Conservation (phyloP, 2,797 vertebrate genomes). For the Betta splendens region DNA sequence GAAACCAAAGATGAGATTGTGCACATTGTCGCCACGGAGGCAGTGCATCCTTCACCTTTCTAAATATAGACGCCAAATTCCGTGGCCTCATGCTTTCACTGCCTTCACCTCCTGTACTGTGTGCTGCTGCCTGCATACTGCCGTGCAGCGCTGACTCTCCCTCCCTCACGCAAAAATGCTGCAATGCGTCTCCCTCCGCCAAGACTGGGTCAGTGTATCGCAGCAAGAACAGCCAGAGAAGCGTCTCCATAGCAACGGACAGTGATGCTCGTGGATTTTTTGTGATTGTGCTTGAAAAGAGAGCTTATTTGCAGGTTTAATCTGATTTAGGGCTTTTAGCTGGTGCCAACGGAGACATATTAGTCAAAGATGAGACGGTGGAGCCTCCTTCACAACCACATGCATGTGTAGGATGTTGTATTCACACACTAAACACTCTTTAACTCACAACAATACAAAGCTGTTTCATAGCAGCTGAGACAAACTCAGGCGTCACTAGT, state of each 20-base stretch:
- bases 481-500: too few relatives aligned
- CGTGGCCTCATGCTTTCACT: constrained; percentile 34
- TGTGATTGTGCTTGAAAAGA: constrained; percentile 49
- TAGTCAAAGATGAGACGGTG: background rate
- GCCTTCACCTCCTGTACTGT: constrained; percentile 39
- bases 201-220: constrained; percentile 85
- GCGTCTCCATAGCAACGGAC: constrained; percentile 81
- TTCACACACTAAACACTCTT: too few relatives aligned
- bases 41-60: constrained; percentile 41
- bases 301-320: constrained; percentile 39
- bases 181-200: constrained; percentile 85
- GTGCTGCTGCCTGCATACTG: constrained; percentile 54
- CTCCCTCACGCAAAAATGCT: constrained; percentile 82
- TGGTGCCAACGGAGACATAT: constrained; percentile 1
- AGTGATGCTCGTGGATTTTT: constrained; percentile 51
- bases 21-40: constrained; percentile 8
- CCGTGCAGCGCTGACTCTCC: constrained; percentile 59
- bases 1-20: constrained; percentile 26
- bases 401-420: background rate
- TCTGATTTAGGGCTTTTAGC: background rate
- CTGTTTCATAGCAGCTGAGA: too few relatives aligned
- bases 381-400: constrained; percentile 4
- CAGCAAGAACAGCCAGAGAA: constrained; percentile 50
- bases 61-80: constrained; percentile 69
- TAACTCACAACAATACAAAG: too few relatives aligned